These are phyloP conservation scores for Loripinus fragilis DNA, from an alignment of 2,888 invertebrate species.

Conservation along the genomic window DNA sequence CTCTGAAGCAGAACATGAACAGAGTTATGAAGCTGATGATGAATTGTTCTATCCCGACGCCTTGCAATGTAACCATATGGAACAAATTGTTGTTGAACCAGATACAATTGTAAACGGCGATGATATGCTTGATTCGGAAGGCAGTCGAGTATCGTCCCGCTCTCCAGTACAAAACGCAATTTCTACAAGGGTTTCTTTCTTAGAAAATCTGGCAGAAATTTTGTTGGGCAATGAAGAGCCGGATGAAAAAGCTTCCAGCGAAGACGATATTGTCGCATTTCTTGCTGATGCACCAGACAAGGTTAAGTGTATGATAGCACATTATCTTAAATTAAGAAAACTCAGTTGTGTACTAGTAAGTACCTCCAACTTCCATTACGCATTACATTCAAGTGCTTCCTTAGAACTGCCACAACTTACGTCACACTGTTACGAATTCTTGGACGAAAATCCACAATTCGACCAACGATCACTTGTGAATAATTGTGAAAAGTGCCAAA, in stretches of 20 bases:
- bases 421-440: constrained; percentile 10
- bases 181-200: too few species aligned
- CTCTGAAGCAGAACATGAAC: not conserved
- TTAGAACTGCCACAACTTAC: not conserved
- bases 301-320: not conserved
- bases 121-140: not conserved
- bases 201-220: not conserved
- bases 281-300: not conserved
- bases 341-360: not conserved
- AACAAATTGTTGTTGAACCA: not conserved
- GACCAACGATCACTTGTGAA: not conserved
- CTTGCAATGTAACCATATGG: too few species aligned
- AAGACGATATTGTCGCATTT: not conserved
- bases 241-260: not conserved
- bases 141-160: not conserved
- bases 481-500: constrained; percentile 6
- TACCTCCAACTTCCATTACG: constrained; percentile 6
- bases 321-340: not conserved
- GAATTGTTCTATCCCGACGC: not conserved
- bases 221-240: not conserved
- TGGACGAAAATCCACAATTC: constrained; percentile 11
- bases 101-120: not conserved
- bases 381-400: not conserved
- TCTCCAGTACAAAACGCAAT: too few species aligned
- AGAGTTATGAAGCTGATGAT: constrained; percentile 2